Evolutionary conservation across 2,113 vertebrate species (phyloP), one percentile per base, ranked within the genome.

Genomic region (Xiphorhynchus elegans): DNA sequence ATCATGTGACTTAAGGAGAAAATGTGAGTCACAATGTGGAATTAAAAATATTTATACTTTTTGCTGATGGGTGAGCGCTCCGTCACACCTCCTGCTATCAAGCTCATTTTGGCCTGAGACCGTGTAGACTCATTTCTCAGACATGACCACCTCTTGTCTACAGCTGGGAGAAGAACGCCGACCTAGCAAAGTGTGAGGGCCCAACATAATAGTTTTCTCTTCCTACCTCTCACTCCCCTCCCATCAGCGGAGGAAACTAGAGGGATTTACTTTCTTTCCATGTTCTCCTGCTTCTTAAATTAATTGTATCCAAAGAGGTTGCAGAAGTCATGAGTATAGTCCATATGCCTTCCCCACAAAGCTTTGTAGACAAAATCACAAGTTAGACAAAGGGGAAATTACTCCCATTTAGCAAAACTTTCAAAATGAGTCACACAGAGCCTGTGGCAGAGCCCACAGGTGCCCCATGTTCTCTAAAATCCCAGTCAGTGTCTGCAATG

Each of bases 81-180:
- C 73, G 78, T 49, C 78, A 85, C 0, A 0, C 53, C 53, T 58
- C 17, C 58, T 2, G 3, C 40, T 0, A 5, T 5, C 1, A 3
- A 67, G 56, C 37, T 82, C 10, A 18, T 66, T 66, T 83, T 88
- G 72, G 63, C 59, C 14, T 47, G 28, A 73, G 53, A 46, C 9
- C 8, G 4, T 28, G 37, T 55, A 64, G 13, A 33, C 5, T 11
- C 3, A 0, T 49, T 90, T 59, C 70, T 72, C n/a, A 37, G 40
- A n/a, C 40, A 46, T 56, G 63, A n/a, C 16, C 90, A 49, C 24
- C 19, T 73, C 49, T 90, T 64, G 67, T 3, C 0, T 17, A 10
- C 53, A 44, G 1, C 8, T 66, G 42, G 40, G 66, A 94, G 59
- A 79, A 33, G 8, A 72, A 53, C 15, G 37, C 13, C 2, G 3